Conservation (phyloP, 1,140 invertebrate genomes). For the Andrena cerasifolii region DNA sequence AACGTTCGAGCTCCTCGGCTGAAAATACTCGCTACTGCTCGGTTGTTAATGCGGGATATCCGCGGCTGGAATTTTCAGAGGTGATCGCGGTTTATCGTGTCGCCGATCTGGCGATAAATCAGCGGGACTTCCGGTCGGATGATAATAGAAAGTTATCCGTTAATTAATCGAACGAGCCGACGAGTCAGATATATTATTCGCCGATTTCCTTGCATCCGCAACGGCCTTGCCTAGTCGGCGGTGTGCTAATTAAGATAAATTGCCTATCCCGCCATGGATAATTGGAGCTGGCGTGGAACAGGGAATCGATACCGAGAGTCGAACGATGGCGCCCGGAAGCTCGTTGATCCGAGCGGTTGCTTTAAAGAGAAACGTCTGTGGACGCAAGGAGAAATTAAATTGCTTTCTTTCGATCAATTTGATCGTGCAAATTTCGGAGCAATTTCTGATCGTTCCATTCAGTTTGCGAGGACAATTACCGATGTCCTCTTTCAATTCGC, state of each 20-base stretch:
- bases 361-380: no score
- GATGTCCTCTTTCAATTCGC: no score
- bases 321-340: neutral
- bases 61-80: neutral
- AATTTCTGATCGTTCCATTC: no score
- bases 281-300: neutral
- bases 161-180: constrained; percentile 39
- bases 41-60: neutral
- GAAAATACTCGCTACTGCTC: no score
- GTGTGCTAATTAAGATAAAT: constrained; percentile 64
- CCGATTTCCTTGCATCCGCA: constrained; percentile 50
- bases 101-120: constrained; percentile 28
- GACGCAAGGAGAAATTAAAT: no score
- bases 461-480: no score
- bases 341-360: neutral
- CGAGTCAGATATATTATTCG: constrained; percentile 57
- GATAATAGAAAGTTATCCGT: constrained; percentile 46
- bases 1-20: no score
- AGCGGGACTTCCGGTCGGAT: neutral
- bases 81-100: constrained; percentile 3
- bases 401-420: no score
- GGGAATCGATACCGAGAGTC: constrained; percentile 11
- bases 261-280: constrained; percentile 50
- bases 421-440: no score
- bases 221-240: constrained; percentile 33